phyloP scores from a whole-genome alignment of 2,113 vertebrate species.

The Riparia riparia region DNA sequence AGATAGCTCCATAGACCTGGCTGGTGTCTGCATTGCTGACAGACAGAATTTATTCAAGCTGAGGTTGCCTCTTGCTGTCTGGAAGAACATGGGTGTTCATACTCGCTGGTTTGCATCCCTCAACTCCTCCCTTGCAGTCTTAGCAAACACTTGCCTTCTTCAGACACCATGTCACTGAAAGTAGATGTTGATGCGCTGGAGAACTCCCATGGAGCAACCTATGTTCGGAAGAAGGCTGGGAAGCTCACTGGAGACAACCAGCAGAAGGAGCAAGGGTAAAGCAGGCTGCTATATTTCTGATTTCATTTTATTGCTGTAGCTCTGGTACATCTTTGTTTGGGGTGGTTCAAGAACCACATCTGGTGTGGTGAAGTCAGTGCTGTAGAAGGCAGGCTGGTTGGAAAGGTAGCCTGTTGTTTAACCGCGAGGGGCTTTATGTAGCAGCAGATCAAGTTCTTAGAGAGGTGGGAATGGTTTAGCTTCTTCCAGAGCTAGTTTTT shows the following conservation, averaged over 20 bases:
- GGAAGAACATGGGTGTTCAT: background rate
- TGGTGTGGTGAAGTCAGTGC: background rate
- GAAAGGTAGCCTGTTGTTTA: background rate
- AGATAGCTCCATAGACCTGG: background rate
- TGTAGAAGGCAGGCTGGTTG: background rate
- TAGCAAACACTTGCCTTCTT: slow-evolving; percentile 94
- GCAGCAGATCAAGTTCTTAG: background rate
- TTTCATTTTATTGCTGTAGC: background rate
- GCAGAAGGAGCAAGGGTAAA: slow-evolving; percentile 90
- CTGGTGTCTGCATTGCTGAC: background rate
- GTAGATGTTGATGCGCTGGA: slow-evolving; percentile 96
- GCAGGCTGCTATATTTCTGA: background rate
- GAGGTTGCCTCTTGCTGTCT: background rate
- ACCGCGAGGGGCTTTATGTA: background rate
- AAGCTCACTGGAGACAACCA: slow-evolving; percentile 88
- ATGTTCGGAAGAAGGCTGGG: slow-evolving; percentile 91
- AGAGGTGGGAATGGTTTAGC: background rate
- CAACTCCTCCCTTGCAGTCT: slow-evolving; percentile 79
- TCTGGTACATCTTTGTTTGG: background rate
- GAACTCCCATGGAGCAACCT: slow-evolving; percentile 95
- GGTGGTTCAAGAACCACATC: background rate
- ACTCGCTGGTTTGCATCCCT: slow-evolving; percentile 66
- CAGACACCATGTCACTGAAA: slow-evolving; percentile 92
- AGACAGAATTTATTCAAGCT: background rate
- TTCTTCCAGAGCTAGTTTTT: background rate